phyloP scores from a whole-genome alignment of 1,140 invertebrate species.

The Microplitis mediator region DNA sequence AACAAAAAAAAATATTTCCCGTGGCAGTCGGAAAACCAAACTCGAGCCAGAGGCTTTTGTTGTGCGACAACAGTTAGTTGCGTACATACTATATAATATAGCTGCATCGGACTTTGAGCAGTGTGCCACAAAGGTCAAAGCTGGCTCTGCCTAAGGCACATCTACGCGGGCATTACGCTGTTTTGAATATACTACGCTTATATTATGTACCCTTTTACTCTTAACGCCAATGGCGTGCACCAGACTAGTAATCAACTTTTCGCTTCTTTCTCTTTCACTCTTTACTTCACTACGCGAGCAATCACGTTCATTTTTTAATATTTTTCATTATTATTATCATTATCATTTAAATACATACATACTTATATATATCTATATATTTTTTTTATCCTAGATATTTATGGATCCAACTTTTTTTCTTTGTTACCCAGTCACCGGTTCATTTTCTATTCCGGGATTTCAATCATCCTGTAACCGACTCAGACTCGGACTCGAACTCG shows the following conservation, averaged over 20 bases:
- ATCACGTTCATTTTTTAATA: background rate
- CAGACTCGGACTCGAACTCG: too few species aligned
- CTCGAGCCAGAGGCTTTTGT: conserved; percentile 41
- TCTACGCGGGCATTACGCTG: conserved; percentile 38
- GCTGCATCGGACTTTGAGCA: conserved; percentile 48
- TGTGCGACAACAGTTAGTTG: conserved; percentile 47
- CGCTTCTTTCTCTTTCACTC: conserved; percentile 14
- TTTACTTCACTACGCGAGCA: background rate
- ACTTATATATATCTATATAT: too few species aligned
- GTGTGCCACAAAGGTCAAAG: conserved; percentile 48
- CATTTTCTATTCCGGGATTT: conserved; percentile 10
- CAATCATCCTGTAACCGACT: background rate
- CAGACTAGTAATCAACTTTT: conserved; percentile 23
- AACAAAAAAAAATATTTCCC: conserved; percentile 12
- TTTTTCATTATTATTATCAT: too few species aligned
- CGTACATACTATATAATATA: conserved; percentile 41
- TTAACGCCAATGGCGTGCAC: conserved; percentile 26
- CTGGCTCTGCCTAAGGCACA: conserved; percentile 36
- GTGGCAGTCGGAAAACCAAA: conserved; percentile 6
- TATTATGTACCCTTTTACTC: conserved; percentile 24
- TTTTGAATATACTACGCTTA: conserved; percentile 37
- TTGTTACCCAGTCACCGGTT: background rate
- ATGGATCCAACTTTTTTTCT: too few species aligned
- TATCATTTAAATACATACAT: too few species aligned
- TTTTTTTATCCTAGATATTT: too few species aligned